Percentiles rank a stretch among this genome's conserved stretches.
phyloP scores from a whole-genome alignment of 1,140 invertebrate species.

The Lycorma delicatula region DNA sequence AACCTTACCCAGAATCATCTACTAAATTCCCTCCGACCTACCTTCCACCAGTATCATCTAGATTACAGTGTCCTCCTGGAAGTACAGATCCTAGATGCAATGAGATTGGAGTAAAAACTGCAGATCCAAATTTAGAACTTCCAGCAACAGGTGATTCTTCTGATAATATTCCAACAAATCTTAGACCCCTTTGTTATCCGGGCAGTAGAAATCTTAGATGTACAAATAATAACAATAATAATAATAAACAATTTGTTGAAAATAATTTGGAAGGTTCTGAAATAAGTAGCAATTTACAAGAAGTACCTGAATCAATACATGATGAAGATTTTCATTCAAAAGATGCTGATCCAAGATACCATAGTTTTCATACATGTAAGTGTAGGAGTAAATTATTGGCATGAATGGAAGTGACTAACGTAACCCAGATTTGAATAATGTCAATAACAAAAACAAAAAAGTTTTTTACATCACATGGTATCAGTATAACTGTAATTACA shows the following conservation, averaged over 20 bases:
- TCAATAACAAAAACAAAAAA: too few relatives aligned
- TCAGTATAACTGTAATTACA: too few relatives aligned
- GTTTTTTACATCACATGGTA: too few relatives aligned
- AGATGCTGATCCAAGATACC: conserved; percentile 33
- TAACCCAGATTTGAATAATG: too few relatives aligned
- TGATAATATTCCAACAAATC: neutral
- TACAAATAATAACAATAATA: neutral
- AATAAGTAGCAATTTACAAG: neutral
- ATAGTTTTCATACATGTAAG: conserved; percentile 37
- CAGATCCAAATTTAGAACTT: too few relatives aligned
- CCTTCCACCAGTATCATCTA: conserved; percentile 6
- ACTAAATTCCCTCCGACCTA: conserved; percentile 16
- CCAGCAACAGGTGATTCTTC: conserved; percentile 11
- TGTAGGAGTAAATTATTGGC: too few relatives aligned
- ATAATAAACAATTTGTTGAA: too few relatives aligned
- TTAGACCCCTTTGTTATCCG: conserved; percentile 26
- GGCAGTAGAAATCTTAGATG: conserved; percentile 27
- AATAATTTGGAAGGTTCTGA: too few relatives aligned
- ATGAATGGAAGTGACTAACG: too few relatives aligned
- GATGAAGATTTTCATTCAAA: conserved; percentile 28
- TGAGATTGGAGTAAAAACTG: conserved; percentile 13
- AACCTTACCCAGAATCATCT: conserved; percentile 21
- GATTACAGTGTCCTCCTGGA: conserved; percentile 25
- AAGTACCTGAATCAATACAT: too few relatives aligned
- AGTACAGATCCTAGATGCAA: conserved; percentile 31